phyloP scores from a whole-genome alignment of 1,140 invertebrate genomes.

The Drosophila orena region DNA sequence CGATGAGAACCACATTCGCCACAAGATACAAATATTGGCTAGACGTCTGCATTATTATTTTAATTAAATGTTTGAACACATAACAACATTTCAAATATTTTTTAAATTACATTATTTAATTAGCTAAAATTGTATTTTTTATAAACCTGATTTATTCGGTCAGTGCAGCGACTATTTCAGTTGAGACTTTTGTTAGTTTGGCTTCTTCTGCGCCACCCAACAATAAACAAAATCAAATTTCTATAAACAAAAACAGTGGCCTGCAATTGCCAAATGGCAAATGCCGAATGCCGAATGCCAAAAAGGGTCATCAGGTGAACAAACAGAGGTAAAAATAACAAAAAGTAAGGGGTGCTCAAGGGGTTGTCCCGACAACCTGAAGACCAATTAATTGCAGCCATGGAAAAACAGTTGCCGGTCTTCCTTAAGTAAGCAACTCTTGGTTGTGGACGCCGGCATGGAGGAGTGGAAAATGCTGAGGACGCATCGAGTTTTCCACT shows the following conservation, averaged over 20 bases:
- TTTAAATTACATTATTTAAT: too few species aligned
- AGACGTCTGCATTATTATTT: background rate
- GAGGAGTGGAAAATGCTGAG: background rate
- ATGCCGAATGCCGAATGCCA: slow-evolving; percentile 26
- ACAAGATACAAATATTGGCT: background rate
- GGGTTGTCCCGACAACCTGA: slow-evolving; percentile 45
- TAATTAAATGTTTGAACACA: too few species aligned
- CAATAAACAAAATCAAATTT: slow-evolving; percentile 80
- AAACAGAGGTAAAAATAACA: slow-evolving; percentile 54
- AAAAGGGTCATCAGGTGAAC: slow-evolving; percentile 70
- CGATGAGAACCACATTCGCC: slow-evolving; percentile 1
- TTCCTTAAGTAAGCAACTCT: slow-evolving; percentile 30
- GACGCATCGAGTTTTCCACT: slow-evolving; percentile 21
- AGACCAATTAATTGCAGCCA: slow-evolving; percentile 58
- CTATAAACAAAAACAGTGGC: slow-evolving; percentile 60
- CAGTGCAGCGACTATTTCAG: slow-evolving; percentile 32
- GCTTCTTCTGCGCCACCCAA: slow-evolving; percentile 21
- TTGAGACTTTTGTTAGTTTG: slow-evolving; percentile 18
- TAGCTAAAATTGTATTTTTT: background rate
- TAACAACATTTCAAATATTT: too few species aligned
- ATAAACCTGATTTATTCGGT: background rate
- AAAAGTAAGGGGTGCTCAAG: slow-evolving; percentile 8
- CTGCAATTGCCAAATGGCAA: slow-evolving; percentile 34
- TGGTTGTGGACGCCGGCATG: background rate
- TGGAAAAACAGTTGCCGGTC: slow-evolving; percentile 42